Evolutionary conservation across 1,140 invertebrate genomes (phyloP).

Genomic region (Yoshiicerus persimilis): DNA sequence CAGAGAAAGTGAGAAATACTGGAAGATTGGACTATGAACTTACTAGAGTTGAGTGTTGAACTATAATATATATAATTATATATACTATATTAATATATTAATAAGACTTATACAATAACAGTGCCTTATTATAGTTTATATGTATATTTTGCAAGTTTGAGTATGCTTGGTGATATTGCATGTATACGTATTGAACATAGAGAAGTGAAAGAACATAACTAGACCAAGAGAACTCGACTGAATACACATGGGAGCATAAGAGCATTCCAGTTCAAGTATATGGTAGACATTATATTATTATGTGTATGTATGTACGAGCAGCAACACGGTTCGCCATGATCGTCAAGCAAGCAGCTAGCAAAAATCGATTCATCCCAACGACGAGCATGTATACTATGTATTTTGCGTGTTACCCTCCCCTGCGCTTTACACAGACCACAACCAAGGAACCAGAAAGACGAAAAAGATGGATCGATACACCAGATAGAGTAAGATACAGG

Average conservation of each 20-base stretch:
- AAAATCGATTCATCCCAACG: conserved; percentile 15
- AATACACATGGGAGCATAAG: not conserved
- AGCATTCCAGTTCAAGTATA: not conserved
- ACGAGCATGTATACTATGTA: not conserved
- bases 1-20: no score
- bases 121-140: not conserved
- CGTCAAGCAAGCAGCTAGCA: conserved; percentile 5
- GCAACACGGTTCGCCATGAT: conserved; percentile 20
- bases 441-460: conserved; percentile 13
- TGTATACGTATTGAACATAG: not conserved
- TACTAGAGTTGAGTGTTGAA: no score
- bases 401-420: conserved; percentile 16
- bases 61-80: no score
- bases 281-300: not conserved
- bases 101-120: not conserved
- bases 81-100: no score
- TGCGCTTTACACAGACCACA: conserved; percentile 14
- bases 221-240: not conserved
- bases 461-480: conserved; percentile 24
- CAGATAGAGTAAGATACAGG: conserved; percentile 21
- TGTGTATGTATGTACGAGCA: not conserved
- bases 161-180: not conserved
- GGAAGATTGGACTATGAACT: no score
- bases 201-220: not conserved
- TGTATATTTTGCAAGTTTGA: not conserved